Evolutionary conservation across 2,113 vertebrate species (phyloP).

Genomic region (Pachyramphus minor): DNA sequence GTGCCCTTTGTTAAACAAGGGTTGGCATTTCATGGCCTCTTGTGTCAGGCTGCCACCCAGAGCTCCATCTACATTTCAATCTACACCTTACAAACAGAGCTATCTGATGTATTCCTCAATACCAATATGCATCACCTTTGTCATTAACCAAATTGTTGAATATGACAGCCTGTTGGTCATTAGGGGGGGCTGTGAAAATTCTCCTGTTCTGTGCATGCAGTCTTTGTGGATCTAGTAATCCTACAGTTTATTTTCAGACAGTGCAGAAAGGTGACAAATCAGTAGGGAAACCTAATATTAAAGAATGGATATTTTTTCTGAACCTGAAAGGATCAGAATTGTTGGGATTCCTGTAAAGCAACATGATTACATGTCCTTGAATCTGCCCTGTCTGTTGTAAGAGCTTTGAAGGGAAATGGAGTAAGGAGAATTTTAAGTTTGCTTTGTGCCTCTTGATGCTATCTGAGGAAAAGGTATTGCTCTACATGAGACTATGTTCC

Average conservation of each 20-base stretch:
- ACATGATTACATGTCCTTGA: background rate
- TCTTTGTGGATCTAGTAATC: background rate
- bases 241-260: background rate
- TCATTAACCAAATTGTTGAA: background rate
- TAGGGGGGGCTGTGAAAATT: background rate
- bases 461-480: constrained; percentile 32
- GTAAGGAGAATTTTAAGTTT: background rate
- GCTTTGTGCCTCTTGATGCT: background rate
- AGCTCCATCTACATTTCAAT: background rate
- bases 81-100: background rate
- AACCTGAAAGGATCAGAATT: background rate
- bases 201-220: background rate
- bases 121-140: background rate
- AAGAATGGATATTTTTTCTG: background rate
- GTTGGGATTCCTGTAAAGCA: background rate
- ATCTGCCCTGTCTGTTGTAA: background rate
- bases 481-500: constrained; percentile 2
- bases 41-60: background rate
- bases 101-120: background rate
- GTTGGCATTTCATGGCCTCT: background rate
- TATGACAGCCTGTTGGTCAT: background rate
- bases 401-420: background rate
- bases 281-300: background rate
- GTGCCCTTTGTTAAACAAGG: background rate
- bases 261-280: background rate